Evolutionary conservation across 2,797 vertebrate genomes (phyloP), one percentile per base, ranked within the genome.

Genomic region (Gephyroberyx darwinii): DNA sequence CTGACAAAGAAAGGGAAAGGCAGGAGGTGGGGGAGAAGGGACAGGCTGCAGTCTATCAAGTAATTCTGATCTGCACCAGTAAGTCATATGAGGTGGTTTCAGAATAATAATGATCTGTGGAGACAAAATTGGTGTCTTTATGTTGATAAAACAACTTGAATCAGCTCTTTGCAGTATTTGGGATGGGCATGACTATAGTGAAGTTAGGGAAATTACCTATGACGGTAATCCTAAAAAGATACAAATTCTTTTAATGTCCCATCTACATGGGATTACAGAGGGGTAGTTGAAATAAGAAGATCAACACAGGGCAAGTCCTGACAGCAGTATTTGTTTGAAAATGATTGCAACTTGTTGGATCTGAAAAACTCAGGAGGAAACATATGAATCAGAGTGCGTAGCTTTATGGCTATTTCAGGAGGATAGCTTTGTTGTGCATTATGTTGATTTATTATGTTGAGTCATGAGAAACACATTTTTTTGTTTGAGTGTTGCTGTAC

Each of bases 1-100:
- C 74, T 73, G 74, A 76, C 77, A 85, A 80, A 59, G 70, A 57
- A 53, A 52, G 66, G 56, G 70, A 65, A 52, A 61, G 82, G 70
- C 63, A 64, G 65, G 75, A 75, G 82, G 67, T 51, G 75, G 78
- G 74, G 75, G 47, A 37, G 54, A 56, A 41, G 26, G n/a, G 65
- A 20, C 50, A 80, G 66, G 8, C 72, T 65, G 2, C 51, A 14
- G 0, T 74, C 43, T 43, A 51, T 76, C 61, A 41, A 57, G 30
- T 57, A 8, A 55, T 67, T 71, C 8, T 71, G 47, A 48, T 72
- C 17, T 59, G 20, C 69, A 4, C 22, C 26, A 59, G 6, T 35
- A n/a, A 55, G 30, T 52, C 57, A 55, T 59, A 55, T 55, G 0
- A 74, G 64, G 1, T 52, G 7, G 48, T 35, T 69, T 30, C 47